Evolutionary conservation across 2,888 invertebrate species (phyloP), one percentile per base, ranked within the genome.

Genomic region (Chaitophorus viminalis): DNA sequence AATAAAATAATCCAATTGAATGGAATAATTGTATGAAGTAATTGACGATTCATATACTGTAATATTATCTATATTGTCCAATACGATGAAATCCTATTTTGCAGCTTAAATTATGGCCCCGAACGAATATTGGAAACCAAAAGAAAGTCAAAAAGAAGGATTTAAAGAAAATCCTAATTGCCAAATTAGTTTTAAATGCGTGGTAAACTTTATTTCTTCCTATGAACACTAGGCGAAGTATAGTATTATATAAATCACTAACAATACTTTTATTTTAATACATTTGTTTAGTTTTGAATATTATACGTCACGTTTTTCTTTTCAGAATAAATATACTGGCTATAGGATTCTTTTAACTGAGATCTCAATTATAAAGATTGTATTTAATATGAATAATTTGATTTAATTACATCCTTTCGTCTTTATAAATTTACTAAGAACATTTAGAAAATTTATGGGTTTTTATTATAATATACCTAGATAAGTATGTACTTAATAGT

Each of bases 121-220:
- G 14, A 82, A 46, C 25, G 81, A 70, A 29, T 25, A 72, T 39
- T 11, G 25, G 5, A 18, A 83, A 60, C 14, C 36, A 1, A 75
- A 36, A 74, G 82, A 82, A 82, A 29, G n/a, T n/a, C 60, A 52
- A 1, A 75, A 36, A 74, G 82, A 82, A 82, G 21, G n/a, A 33
- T 36, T 33, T 36, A 18, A 18, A 82, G n/a, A 60, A 83, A 83
- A 74, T 74, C 82, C 54, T 75, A 74, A 83, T 74, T 83, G n/a
- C 74, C 70, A 52, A 29, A 82, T 70, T 31, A 70, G 46, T 82
- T 46, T 82, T 52, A 70, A 82, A 18, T 70, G 31, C 70, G 21
- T 4, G 25, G 25, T 70, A 79, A 65, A 65, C 65, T 11, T 39
- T 65, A 29, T 82, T 82, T 52, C 21, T 14, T 68, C 31, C 5